Evolutionary conservation across 1,140 invertebrate genomes (phyloP).

Genomic region (Drosophila rufa): DNA sequence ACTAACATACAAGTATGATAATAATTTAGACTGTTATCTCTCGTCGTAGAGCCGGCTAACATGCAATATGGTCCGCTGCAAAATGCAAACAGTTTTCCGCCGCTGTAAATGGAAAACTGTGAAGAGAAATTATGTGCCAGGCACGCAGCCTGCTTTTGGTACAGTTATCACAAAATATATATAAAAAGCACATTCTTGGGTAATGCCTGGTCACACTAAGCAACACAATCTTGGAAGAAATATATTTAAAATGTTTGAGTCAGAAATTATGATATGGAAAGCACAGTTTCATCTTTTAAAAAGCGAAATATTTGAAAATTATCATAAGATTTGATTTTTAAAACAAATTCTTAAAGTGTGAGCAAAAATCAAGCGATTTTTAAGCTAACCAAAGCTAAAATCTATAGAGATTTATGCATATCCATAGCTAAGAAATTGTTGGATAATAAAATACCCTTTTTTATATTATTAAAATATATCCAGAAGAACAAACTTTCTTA

Average conservation of each 20-base stretch:
- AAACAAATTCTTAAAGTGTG: too few relatives aligned
- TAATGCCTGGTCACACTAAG: conserved; percentile 26
- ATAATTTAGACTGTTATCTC: conserved; percentile 81
- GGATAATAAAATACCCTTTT: too few relatives aligned
- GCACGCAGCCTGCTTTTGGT: conserved; percentile 63
- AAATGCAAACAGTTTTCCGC: conserved; percentile 63
- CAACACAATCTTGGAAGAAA: neutral
- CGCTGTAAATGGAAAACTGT: conserved; percentile 66
- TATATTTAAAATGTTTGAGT: too few relatives aligned
- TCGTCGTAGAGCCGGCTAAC: conserved; percentile 33
- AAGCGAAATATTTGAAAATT: too few relatives aligned
- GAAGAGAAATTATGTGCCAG: conserved; percentile 72
- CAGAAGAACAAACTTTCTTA: too few relatives aligned
- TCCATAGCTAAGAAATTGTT: too few relatives aligned
- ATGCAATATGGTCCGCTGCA: conserved; percentile 68
- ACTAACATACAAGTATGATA: conserved; percentile 62
- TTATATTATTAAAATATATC: too few relatives aligned
- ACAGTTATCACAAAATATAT: conserved; percentile 70
- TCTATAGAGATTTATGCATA: too few relatives aligned
- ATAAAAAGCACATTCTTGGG: conserved; percentile 43
- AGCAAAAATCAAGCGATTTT: too few relatives aligned
- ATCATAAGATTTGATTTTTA: too few relatives aligned
- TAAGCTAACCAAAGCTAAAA: too few relatives aligned
- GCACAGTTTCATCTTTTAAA: fast-evolving
- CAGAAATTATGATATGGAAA: too few relatives aligned